Evolutionary conservation across 2,888 invertebrate genomes (phyloP).

Genomic region (Catocala sponsa): DNA sequence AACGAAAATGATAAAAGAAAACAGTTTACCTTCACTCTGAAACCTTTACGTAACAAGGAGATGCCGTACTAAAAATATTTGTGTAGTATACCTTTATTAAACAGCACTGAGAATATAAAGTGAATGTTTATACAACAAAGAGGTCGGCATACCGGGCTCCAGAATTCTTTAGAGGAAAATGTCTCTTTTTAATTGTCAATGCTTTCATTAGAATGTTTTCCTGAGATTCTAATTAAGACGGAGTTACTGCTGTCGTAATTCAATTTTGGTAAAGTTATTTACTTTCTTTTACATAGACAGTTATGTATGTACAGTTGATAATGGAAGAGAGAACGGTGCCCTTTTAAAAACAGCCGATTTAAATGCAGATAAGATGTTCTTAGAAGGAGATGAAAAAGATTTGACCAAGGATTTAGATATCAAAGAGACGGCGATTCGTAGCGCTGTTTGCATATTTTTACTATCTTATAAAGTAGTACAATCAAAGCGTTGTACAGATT

Average conservation of each 20-base stretch:
- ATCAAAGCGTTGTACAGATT: too few relatives aligned
- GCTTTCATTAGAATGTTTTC: constrained; percentile 26
- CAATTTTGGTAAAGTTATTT: neutral
- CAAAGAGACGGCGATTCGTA: too few relatives aligned
- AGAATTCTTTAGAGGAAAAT: constrained; percentile 1
- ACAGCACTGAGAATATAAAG: neutral
- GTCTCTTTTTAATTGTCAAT: constrained; percentile 9
- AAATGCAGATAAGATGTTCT: too few relatives aligned
- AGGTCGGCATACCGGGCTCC: constrained; percentile 1
- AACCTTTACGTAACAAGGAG: neutral
- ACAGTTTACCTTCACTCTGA: neutral
- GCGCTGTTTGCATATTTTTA: too few relatives aligned
- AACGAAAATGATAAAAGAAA: neutral
- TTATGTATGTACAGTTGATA: too few relatives aligned
- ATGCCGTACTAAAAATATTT: neutral
- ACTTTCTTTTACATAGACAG: neutral
- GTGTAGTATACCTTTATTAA: too few relatives aligned
- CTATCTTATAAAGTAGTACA: too few relatives aligned
- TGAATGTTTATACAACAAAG: constrained; percentile 4
- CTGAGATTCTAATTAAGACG: constrained; percentile 19
- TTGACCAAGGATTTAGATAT: too few relatives aligned
- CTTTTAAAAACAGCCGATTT: too few relatives aligned
- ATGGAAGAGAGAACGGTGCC: too few relatives aligned
- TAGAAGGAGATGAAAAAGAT: too few relatives aligned
- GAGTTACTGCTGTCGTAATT: constrained; percentile 6